Evolutionary conservation across 2,113 vertebrate species (phyloP), one percentile per base, ranked within the genome.

Genomic region (Xiphorhynchus elegans): DNA sequence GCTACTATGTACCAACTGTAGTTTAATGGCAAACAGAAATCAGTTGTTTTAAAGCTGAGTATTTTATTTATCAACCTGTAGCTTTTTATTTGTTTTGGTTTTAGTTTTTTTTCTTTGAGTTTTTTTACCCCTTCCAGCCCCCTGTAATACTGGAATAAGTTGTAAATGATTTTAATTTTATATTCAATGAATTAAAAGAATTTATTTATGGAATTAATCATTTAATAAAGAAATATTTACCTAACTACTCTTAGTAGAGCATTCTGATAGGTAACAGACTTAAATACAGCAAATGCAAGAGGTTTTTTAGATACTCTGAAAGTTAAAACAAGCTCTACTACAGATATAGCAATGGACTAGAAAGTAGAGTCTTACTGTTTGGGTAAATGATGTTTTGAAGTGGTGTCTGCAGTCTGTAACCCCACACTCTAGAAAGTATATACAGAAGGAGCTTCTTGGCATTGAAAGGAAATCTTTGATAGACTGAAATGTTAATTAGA

Each of bases 81-180:
- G 99, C 98, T 98, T 98, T 98, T 98, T 98, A 47, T 83, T 69
- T 46, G 44, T 63, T 39, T 37, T 60, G 39, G 21, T 82, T 55
- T 52, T 49, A 35, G 20, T 76, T 47, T 28, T 40, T 49, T 58
- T 37, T 97, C 98, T 97, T 62, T 69, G 56, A 90, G 26, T 49
- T 70, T 89, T 97, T 98, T 98, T 96, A 98, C 97, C 98, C 98
- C 98, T 98, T 98, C 62, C 79, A 76, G 58, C 80, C 94, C 94
- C 94, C 94, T 97, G 98, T 99, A 98, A 99, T 99, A 99, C 99
- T 99, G 99, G 99, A 99, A 99, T 99, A 99, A 99, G 99, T 98
- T 99, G 99, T 99, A 99, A 99, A 99, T 99, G 98, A 99, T 98
- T 99, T 98, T 99, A 99, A 99, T 99, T 99, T 99, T 99, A 99